Evolutionary conservation across 2,888 invertebrate genomes (phyloP).

Genomic region (Tipula helvola): DNA sequence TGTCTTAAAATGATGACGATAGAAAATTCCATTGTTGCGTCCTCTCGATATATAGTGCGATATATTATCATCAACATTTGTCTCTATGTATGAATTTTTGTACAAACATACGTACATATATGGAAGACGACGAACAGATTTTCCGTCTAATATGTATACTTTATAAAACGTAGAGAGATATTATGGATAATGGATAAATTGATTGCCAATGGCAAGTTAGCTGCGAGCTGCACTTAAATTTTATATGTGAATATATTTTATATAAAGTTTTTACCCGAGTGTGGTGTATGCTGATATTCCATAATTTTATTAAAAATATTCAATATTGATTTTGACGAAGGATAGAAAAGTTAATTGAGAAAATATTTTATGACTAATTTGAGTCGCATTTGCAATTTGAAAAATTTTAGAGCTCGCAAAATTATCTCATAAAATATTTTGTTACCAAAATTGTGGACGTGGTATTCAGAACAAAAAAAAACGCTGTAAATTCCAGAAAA

Average conservation of each 20-base stretch:
- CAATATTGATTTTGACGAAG: background rate
- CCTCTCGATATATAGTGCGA: background rate
- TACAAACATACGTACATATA: background rate
- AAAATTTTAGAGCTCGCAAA: background rate
- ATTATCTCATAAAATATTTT: too few relatives aligned
- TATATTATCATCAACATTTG: background rate
- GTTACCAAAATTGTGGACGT: too few relatives aligned
- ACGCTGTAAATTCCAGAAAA: too few relatives aligned
- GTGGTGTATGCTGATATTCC: background rate
- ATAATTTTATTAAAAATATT: background rate
- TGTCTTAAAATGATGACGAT: background rate
- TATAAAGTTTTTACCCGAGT: background rate
- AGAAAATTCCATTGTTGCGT: background rate
- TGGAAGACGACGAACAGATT: background rate
- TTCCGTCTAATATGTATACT: background rate
- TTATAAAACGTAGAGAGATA: background rate
- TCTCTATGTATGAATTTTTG: background rate
- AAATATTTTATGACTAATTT: background rate
- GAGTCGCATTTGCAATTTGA: background rate
- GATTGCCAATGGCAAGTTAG: background rate
- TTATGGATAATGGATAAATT: background rate
- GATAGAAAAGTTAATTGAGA: background rate
- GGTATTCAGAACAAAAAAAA: too few relatives aligned
- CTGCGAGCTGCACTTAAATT: background rate
- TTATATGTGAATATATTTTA: background rate